Evolutionary conservation across 1,140 invertebrate genomes (phyloP).

Genomic region (Eriosoma lanigerum): DNA sequence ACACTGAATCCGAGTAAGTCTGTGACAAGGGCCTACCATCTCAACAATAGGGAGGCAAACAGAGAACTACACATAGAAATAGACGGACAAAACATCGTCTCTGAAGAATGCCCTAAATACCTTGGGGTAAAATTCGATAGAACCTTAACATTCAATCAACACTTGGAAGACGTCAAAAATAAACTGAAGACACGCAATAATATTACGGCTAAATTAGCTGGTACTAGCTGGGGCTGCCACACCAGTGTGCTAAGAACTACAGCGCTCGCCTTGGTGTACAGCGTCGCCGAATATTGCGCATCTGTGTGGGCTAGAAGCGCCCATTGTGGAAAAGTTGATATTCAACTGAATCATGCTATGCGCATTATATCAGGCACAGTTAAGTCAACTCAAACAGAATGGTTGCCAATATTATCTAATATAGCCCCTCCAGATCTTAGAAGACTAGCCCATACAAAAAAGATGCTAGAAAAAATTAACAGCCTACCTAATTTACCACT

Average conservation of each 20-base stretch:
- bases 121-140: not conserved
- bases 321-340: not conserved
- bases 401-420: not conserved
- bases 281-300: not conserved
- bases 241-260: conserved; percentile 9
- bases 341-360: not conserved
- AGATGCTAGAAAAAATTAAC: not conserved
- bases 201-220: conserved; percentile 13
- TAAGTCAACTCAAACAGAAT: conserved; percentile 1
- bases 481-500: not conserved
- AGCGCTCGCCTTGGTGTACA: conserved; percentile 19
- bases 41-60: not conserved
- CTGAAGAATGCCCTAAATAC: conserved; percentile 2
- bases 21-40: not conserved
- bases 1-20: not conserved
- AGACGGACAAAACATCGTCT: not conserved
- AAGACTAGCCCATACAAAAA: not conserved
- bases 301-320: not conserved
- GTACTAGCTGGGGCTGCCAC: conserved; percentile 17
- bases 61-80: conserved; percentile 12
- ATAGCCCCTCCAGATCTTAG: not conserved
- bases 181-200: not conserved
- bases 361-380: not conserved
- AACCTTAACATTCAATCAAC: not conserved
- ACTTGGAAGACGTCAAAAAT: conserved; percentile 1